Conservation (phyloP, 2,113 vertebrate species). For the Eupsittula cactorum region DNA sequence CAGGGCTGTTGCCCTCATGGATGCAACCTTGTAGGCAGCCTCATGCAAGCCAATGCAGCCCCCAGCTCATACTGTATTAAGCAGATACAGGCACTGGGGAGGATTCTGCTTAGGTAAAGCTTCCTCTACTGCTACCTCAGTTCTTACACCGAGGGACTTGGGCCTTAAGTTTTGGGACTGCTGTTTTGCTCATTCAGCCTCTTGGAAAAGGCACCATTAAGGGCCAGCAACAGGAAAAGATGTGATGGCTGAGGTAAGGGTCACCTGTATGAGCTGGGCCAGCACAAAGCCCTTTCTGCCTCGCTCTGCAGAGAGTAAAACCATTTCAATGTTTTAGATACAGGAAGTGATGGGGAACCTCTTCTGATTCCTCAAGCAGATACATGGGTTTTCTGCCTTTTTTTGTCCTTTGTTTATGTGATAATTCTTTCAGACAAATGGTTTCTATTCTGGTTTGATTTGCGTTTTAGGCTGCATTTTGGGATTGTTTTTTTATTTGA, state of each 20-base stretch:
- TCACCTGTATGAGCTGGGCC: not conserved
- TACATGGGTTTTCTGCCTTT: not conserved
- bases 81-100: not conserved
- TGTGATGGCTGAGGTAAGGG: not conserved
- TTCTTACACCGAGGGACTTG: not conserved
- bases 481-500: not conserved
- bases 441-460: slow-evolving; percentile 34
- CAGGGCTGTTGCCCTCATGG: accelerated
- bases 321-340: not conserved
- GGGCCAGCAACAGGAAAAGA: not conserved
- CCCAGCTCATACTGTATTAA: accelerated
- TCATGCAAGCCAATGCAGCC: not conserved
- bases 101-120: not conserved
- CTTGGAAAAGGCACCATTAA: not conserved
- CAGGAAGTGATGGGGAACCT: not conserved
- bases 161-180: not conserved
- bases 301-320: accelerated
- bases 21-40: not conserved
- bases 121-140: not conserved
- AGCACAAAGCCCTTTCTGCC: not conserved
- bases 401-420: not conserved
- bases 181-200: not conserved
- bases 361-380: not conserved
- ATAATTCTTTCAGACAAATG: slow-evolving; percentile 12
- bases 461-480: slow-evolving; percentile 16